Percentiles rank a stretch among this genome's conserved stretches.
phyloP scores from a whole-genome alignment of 2,113 vertebrate genomes.

The Polyodon spathula region DNA sequence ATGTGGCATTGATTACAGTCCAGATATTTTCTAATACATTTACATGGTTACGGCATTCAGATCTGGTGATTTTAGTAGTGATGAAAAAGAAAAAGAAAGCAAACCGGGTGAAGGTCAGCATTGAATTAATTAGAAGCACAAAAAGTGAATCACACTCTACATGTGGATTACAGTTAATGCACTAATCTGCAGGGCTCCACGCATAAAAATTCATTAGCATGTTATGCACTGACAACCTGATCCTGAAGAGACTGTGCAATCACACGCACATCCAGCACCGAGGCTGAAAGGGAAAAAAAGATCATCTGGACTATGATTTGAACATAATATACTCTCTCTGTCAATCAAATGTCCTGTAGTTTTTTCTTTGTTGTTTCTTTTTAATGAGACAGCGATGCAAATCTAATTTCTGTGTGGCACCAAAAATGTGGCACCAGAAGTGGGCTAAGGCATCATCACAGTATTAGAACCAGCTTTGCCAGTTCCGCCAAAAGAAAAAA shows the following conservation, averaged over 20 bases:
- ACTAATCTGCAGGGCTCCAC: conserved; percentile 42
- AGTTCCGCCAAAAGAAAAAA: not conserved
- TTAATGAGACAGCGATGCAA: no score
- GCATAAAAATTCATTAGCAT: conserved; percentile 32
- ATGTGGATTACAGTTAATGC: conserved; percentile 37
- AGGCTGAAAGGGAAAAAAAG: conserved; percentile 32
- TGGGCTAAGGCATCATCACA: no score
- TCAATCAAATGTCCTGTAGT: no score
- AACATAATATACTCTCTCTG: no score
- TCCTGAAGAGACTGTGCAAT: conserved; percentile 38
- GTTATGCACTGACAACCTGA: conserved; percentile 17
- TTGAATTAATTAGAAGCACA: conserved; percentile 22
- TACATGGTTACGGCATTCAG: no score
- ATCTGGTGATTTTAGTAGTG: no score
- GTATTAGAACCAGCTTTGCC: no score
- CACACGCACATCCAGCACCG: conserved; percentile 31
- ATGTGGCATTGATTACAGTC: no score
- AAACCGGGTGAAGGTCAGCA: not conserved
- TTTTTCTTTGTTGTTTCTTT: no score
- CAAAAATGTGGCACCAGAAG: no score
- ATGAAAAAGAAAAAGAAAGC: not conserved
- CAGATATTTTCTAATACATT: no score
- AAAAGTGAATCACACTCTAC: conserved; percentile 45
- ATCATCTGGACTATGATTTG: not conserved
- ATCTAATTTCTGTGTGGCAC: no score